These are phyloP conservation scores for Bothrops alternatus DNA, from an alignment of 2,797 vertebrate genomes.

Conservation along the genomic window DNA sequence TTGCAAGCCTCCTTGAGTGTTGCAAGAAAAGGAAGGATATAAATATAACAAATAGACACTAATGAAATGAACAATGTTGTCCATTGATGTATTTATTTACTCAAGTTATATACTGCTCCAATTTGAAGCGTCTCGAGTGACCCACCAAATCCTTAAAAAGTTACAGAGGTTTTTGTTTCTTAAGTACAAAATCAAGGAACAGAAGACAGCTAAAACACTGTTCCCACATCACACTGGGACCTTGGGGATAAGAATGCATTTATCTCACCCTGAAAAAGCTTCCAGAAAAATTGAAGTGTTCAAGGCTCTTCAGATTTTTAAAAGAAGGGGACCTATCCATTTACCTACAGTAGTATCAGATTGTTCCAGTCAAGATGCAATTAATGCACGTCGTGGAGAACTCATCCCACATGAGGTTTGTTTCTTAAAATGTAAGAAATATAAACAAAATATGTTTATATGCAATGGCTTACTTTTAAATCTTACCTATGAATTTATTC, in stretches of 20 bases:
- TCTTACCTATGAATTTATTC: neutral
- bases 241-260: neutral
- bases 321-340: neutral
- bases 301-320: neutral
- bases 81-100: neutral
- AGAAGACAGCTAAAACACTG: neutral
- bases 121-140: neutral
- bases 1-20: neutral
- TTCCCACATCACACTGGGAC: neutral
- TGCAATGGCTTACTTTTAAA: neutral
- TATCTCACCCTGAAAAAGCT: neutral
- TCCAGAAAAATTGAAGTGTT: neutral
- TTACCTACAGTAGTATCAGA: neutral
- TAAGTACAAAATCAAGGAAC: neutral
- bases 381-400: neutral
- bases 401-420: neutral
- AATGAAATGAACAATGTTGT: neutral
- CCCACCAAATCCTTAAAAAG: neutral
- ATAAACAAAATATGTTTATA: neutral
- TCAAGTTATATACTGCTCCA: neutral
- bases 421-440: neutral
- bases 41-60: neutral
- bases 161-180: neutral
- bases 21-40: neutral
- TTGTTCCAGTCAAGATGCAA: neutral